These are phyloP conservation scores for Monopterus albus DNA, from an alignment of 2,113 vertebrate genomes.

Conservation along the genomic window DNA sequence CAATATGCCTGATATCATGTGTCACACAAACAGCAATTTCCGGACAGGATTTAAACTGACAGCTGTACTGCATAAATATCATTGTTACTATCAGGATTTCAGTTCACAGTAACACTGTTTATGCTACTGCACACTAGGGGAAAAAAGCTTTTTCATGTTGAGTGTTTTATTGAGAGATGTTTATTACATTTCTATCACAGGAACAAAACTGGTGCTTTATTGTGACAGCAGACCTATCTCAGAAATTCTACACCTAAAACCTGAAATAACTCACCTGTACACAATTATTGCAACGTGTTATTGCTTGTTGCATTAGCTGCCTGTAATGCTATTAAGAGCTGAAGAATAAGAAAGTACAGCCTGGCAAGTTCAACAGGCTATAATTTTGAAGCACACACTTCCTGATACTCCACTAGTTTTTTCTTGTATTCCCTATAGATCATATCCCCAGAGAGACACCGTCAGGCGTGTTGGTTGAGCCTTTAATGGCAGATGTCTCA, in stretches of 20 bases:
- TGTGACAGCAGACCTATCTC: constrained; percentile 6
- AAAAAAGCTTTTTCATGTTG: constrained; percentile 29
- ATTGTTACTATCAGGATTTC: constrained; percentile 54
- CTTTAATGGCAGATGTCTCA: no score
- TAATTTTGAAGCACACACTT: neutral
- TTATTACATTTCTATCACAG: constrained; percentile 11
- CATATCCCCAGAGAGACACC: no score
- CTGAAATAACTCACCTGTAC: neutral
- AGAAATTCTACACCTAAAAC: no score
- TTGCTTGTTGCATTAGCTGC: neutral
- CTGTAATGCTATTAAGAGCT: neutral
- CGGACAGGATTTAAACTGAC: constrained; percentile 65
- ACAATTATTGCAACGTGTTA: neutral
- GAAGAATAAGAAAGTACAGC: neutral
- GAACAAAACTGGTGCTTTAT: neutral
- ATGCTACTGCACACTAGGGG: constrained; percentile 31
- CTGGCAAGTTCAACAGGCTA: neutral
- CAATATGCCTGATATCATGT: constrained; percentile 58
- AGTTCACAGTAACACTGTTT: constrained; percentile 33
- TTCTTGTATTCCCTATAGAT: no score
- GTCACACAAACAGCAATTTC: constrained; percentile 61
- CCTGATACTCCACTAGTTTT: no score
- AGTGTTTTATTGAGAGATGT: constrained; percentile 31
- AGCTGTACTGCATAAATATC: constrained; percentile 52
- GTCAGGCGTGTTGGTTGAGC: no score